Evolutionary conservation across 2,797 vertebrate species (phyloP).

Genomic region (Lagorchestes hirsutus): DNA sequence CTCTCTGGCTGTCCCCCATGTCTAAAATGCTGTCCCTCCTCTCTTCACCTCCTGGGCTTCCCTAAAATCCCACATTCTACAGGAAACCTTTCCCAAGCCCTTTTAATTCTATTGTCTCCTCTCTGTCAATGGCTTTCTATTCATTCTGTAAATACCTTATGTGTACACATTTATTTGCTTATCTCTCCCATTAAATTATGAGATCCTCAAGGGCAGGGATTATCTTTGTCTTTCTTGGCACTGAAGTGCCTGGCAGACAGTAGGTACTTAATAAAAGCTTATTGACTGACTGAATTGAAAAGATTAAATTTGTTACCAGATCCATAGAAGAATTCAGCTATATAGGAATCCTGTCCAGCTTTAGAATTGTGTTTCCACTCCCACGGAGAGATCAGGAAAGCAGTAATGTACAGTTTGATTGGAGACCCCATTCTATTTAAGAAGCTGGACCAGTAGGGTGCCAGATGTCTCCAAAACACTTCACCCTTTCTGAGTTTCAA

Average conservation of each 20-base stretch:
- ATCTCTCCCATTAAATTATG: background rate
- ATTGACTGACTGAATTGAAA: background rate
- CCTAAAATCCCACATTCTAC: background rate
- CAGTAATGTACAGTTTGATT: background rate
- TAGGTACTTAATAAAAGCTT: background rate
- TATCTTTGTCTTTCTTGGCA: background rate
- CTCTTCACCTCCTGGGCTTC: background rate
- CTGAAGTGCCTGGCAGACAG: background rate
- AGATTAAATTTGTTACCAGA: background rate
- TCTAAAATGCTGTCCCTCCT: background rate
- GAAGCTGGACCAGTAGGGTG: background rate
- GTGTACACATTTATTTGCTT: background rate
- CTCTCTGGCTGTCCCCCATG: background rate
- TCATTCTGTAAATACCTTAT: background rate
- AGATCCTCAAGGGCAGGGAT: background rate
- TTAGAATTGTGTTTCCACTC: background rate
- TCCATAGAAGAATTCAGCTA: background rate
- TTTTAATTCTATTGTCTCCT: background rate
- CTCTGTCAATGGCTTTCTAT: background rate
- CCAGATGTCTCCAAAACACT: background rate
- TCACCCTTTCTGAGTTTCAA: background rate
- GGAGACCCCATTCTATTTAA: background rate
- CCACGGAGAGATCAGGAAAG: background rate
- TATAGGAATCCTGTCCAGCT: background rate
- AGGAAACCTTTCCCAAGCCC: background rate